Evolutionary conservation across 2,797 vertebrate species (phyloP), one percentile per base, ranked within the genome.

Genomic region (Sebastes iracundus): DNA sequence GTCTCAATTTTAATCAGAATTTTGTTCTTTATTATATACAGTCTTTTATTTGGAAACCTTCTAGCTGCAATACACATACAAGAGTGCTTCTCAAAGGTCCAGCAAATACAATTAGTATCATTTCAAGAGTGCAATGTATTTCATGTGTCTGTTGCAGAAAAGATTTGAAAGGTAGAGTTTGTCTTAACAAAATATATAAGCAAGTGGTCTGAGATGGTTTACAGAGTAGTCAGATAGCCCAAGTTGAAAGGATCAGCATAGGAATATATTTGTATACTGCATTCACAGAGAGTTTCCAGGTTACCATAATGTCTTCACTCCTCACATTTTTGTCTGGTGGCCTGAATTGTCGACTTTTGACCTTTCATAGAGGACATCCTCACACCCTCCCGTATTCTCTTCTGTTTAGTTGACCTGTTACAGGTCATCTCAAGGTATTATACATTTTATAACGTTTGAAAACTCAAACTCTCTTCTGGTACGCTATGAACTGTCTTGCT

Each of bases 111-210:
- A 72, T 25, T 30, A 58, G 56, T 63, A 23, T 83, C 1, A 69
- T 86, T 77, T 86, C 25, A 80, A 83, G 66, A 85, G 81, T 86
- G 83, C 79, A 86, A 77, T 79, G 23, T 60, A 62, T 82, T 79
- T 18, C 20, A 67, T 60, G 46, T 63, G 28, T 83, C 71, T 82
- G 65, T 78, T 85, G 65, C 20, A 10, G 69, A 80, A 79, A 22
- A 80, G 18, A 35, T 77, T 77, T 80, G 23, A 79, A 84, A 77
- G 32, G 42, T 75, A 52, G 33, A 66, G 60, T 61, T 74, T 84
- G 61, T 80, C 49, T 75, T 61, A 60, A 52, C 55, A 74, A 72
- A 82, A 76, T 73, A 49, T 52, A 53, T 55, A 80, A 88, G 65
- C 80, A 82, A 53, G 27, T 86, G 13, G 61, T 84, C 80, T 82